A percentile compares a stretch with the other conserved stretches of the same genome.
Evolutionary conservation across 2,113 vertebrate species (phyloP).

Genomic region (Sturnus vulgaris): DNA sequence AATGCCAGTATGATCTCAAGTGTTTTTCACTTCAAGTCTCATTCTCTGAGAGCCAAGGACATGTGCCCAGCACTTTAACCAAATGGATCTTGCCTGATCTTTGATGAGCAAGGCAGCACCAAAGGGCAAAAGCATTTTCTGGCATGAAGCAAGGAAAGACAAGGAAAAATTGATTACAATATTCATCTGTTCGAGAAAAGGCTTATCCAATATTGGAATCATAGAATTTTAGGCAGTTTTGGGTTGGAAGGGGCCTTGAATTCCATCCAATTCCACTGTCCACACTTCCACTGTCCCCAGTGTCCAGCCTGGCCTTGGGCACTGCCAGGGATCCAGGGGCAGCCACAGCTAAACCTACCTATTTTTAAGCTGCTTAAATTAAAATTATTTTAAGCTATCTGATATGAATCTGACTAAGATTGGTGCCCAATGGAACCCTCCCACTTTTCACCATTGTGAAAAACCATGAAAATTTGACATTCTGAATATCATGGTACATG

Average conservation of each 20-base stretch:
- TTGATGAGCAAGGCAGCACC: neutral
- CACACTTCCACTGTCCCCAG: fast-evolving
- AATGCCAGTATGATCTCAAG: neutral
- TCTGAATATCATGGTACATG: neutral
- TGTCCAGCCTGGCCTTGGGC: neutral
- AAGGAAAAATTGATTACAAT: neutral
- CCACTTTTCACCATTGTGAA: fast-evolving
- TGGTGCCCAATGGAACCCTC: neutral
- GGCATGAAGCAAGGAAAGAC: neutral
- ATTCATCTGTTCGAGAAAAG: neutral
- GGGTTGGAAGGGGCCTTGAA: neutral
- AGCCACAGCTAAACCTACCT: neutral
- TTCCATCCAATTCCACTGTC: fast-evolving
- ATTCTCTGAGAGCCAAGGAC: neutral
- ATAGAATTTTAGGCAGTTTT: neutral
- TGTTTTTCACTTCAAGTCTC: neutral
- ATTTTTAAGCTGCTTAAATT: neutral
- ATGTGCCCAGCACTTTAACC: neutral
- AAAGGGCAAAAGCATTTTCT: neutral
- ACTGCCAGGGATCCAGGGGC: neutral
- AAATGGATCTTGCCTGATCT: neutral
- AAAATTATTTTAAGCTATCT: neutral
- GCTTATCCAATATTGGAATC: neutral
- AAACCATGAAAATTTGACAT: neutral
- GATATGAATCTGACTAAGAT: neutral